A percentile compares a stretch with the other conserved stretches of the same genome.
These are phyloP conservation scores for Stercorarius parasiticus DNA, from an alignment of 2,113 vertebrate genomes.

Conservation along the genomic window DNA sequence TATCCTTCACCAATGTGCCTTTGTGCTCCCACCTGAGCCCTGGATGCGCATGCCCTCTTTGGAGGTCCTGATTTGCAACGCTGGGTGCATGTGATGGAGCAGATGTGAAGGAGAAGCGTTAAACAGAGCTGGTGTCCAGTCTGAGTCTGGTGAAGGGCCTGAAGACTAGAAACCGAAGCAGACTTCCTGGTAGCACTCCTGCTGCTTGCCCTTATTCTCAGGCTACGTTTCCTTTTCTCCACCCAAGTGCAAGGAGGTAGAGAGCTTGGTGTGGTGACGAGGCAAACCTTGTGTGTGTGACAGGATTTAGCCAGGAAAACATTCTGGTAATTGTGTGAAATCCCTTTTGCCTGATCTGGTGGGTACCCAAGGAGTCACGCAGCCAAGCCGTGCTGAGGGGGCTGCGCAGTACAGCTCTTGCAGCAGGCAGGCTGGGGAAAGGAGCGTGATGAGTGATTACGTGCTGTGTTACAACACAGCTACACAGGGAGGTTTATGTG, in stretches of 20 bases:
- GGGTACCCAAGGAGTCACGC: fast-evolving
- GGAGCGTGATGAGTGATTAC: background rate
- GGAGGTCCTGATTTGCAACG: background rate
- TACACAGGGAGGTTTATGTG: constrained; percentile 3
- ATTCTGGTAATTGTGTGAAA: background rate
- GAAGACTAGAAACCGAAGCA: background rate
- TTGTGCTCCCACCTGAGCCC: background rate
- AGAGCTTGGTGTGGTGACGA: background rate
- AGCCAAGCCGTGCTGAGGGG: background rate
- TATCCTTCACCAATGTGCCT: background rate
- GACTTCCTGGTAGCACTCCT: background rate
- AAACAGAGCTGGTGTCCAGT: background rate
- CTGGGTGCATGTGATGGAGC: background rate
- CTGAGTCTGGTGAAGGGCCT: background rate
- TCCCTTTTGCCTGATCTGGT: background rate
- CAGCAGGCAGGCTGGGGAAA: background rate
- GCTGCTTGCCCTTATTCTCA: background rate
- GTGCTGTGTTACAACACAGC: constrained; percentile 1
- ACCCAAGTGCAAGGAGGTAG: background rate
- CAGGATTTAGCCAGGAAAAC: background rate
- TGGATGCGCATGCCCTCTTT: background rate
- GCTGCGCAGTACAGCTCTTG: background rate
- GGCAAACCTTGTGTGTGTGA: background rate
- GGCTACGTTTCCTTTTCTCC: background rate
- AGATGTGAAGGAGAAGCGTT: background rate